A percentile compares a stretch with the other conserved stretches of the same genome.
phyloP scores from a whole-genome alignment of 2,113 vertebrate species.

The Typhlomys cinereus region DNA sequence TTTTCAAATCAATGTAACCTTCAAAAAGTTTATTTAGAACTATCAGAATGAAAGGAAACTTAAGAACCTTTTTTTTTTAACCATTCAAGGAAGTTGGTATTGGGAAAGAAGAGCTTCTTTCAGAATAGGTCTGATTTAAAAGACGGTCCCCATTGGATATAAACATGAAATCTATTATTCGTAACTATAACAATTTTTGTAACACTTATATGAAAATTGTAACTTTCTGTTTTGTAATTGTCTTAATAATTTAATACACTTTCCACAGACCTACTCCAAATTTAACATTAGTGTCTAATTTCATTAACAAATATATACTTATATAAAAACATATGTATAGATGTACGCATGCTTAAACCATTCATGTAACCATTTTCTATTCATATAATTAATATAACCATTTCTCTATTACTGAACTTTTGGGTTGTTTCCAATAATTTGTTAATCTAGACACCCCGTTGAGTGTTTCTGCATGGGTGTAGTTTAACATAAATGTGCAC shows the following conservation, averaged over 20 bases:
- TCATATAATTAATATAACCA: not conserved
- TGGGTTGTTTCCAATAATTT: not conserved
- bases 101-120: not conserved
- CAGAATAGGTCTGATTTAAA: not conserved
- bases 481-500: not conserved
- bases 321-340: too few relatives aligned
- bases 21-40: not conserved
- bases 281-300: not conserved
- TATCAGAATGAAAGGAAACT: not conserved
- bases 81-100: not conserved
- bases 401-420: not conserved
- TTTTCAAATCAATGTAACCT: not conserved
- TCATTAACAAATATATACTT: not conserved
- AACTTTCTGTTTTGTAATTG: not conserved
- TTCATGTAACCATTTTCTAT: not conserved
- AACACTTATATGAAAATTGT: not conserved
- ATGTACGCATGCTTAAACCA: not conserved
- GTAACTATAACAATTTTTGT: not conserved
- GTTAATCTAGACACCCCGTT: not conserved
- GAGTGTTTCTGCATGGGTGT: not conserved
- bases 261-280: not conserved
- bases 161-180: not conserved
- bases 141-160: not conserved
- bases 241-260: not conserved
- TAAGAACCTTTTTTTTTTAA: not conserved